A percentile compares a stretch with the other conserved stretches of the same genome.
phyloP scores from a whole-genome alignment of 2,113 vertebrate species.

The Myiozetetes cayanensis region DNA sequence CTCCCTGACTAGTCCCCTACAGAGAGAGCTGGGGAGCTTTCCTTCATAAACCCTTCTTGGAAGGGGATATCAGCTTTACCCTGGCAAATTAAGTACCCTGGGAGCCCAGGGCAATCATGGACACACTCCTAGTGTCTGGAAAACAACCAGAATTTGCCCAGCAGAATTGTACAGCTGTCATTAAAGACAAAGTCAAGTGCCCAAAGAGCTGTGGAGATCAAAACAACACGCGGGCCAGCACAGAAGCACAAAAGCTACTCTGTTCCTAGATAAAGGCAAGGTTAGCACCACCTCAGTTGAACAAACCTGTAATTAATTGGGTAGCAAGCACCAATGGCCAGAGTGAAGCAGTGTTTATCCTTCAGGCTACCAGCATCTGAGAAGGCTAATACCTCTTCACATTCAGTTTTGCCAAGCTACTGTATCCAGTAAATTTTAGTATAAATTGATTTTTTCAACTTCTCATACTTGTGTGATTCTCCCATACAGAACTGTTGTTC shows the following conservation, averaged over 20 bases:
- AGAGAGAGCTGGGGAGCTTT: too few species aligned
- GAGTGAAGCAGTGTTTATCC: neutral
- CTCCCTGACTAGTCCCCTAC: neutral
- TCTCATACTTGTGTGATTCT: neutral
- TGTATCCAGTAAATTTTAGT: neutral
- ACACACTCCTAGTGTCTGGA: neutral
- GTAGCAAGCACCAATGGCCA: neutral
- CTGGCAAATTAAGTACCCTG: accelerated
- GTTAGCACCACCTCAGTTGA: neutral
- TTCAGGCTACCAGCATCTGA: neutral
- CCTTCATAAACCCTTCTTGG: neutral
- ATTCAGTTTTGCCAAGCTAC: neutral
- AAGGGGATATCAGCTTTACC: neutral
- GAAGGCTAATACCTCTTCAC: neutral
- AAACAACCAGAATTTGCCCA: neutral
- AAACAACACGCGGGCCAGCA: neutral
- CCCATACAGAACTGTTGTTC: neutral
- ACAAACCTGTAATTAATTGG: neutral
- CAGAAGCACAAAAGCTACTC: neutral
- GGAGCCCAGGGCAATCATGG: neutral
- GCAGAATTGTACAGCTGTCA: neutral
- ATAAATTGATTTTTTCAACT: neutral
- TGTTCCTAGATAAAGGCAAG: neutral
- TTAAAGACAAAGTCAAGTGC: neutral
- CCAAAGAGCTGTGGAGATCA: neutral